These are phyloP conservation scores for Xylota sylvarum DNA, from an alignment of 2,888 invertebrate species.

Conservation along the genomic window DNA sequence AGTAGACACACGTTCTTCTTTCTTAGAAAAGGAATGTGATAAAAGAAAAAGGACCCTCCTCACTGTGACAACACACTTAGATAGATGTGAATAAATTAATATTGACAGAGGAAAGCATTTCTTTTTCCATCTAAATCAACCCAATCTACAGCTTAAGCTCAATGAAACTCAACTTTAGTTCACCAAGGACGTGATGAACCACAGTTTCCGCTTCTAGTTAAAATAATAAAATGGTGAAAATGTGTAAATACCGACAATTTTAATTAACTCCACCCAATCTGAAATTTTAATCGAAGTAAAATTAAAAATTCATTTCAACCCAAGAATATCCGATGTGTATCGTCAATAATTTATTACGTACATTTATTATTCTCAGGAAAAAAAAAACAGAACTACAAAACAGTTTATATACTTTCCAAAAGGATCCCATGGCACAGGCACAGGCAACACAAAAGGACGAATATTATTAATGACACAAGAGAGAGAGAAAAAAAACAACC, in stretches of 20 bases:
- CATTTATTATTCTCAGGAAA: background rate
- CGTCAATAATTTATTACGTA: background rate
- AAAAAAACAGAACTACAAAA: background rate
- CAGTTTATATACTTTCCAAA: background rate
- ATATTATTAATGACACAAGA: constrained; percentile 31
- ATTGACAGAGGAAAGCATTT: background rate
- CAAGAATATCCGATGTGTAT: background rate
- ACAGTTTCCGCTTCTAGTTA: background rate
- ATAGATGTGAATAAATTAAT: background rate
- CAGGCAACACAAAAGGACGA: background rate
- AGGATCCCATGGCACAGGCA: background rate
- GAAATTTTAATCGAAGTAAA: constrained; percentile 1
- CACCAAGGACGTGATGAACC: background rate
- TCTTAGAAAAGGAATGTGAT: no score
- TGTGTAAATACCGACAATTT: background rate
- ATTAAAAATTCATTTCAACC: background rate
- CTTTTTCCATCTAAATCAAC: background rate
- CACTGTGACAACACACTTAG: background rate
- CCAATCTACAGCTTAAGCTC: background rate
- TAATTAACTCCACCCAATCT: background rate
- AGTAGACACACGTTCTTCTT: no score
- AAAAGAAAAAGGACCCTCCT: no score
- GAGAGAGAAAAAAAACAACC: constrained; percentile 10
- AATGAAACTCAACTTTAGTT: background rate
- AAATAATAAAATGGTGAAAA: background rate